phyloP scores from a whole-genome alignment of 2,113 vertebrate genomes.

The Microtus montanus region DNA sequence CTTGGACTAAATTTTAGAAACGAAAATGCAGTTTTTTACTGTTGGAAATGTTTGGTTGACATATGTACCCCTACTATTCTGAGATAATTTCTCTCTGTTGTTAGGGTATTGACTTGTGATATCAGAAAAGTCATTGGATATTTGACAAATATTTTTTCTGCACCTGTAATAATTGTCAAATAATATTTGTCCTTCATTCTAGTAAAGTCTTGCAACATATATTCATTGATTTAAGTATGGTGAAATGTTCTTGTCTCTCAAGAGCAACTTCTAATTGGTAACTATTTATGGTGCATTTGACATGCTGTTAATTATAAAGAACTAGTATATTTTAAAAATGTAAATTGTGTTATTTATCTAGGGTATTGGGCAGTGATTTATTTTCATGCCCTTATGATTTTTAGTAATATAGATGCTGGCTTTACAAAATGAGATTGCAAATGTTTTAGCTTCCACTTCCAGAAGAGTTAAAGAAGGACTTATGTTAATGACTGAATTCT shows the following conservation, averaged over 20 bases:
- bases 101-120: neutral
- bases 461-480: neutral
- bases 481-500: neutral
- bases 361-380: neutral
- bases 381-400: neutral
- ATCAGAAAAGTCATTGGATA: neutral
- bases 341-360: neutral
- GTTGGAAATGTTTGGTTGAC: neutral
- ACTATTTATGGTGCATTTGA: neutral
- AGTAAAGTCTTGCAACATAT: neutral
- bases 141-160: neutral
- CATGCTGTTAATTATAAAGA: neutral
- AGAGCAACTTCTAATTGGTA: neutral
- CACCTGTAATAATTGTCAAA: neutral
- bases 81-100: neutral
- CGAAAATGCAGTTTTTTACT: neutral
- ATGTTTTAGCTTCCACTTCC: neutral
- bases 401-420: neutral
- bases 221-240: neutral
- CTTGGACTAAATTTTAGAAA: neutral
- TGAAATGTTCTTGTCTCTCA: neutral
- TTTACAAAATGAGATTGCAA: neutral
- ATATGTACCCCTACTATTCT: neutral
- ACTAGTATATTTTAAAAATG: neutral
- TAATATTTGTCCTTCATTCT: neutral